A percentile compares a stretch with the other conserved stretches of the same genome.
These are phyloP conservation scores for Gortyna flavago DNA, from an alignment of 2,888 invertebrate genomes.

Conservation along the genomic window DNA sequence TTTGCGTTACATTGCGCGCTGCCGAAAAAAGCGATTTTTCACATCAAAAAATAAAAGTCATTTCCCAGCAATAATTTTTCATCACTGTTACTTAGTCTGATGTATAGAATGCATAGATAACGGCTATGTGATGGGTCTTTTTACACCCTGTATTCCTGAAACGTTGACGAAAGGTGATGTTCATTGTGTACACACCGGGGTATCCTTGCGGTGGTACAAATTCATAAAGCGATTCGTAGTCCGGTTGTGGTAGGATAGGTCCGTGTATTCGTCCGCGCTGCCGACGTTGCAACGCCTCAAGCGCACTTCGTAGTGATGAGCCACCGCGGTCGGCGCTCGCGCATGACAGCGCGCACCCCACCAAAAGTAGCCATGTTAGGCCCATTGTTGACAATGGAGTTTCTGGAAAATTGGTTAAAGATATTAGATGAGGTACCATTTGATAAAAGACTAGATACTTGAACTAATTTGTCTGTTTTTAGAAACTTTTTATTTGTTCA, in stretches of 20 bases:
- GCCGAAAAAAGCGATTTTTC: background rate
- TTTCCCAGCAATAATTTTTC: background rate
- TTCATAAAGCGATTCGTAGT: conserved; percentile 85
- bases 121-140: background rate
- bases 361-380: conserved; percentile 77
- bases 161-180: background rate
- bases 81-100: background rate
- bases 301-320: conserved; percentile 87
- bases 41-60: background rate
- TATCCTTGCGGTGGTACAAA: conserved; percentile 84
- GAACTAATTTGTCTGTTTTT: background rate
- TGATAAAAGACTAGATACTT: no score
- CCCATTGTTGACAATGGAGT: conserved; percentile 72
- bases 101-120: background rate
- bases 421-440: background rate
- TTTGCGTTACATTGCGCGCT: background rate
- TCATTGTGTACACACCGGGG: conserved; percentile 73
- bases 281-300: conserved; percentile 88
- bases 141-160: background rate
- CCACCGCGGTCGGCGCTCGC: conserved; percentile 79
- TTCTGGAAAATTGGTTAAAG: conserved; percentile 45
- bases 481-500: background rate
- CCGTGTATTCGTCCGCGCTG: conserved; percentile 83
- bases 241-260: conserved; percentile 75
- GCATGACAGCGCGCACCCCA: conserved; percentile 72